These are phyloP conservation scores for mouse (Mus musculus) DNA, from an alignment of 2,113 vertebrate genomes.

Conservation along the genomic window GRCm39 chr15:30383501-30384000, in stretches of 20 bases:
- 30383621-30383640: slow-evolving; percentile 5
- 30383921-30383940: background rate
- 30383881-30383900: background rate
- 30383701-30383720: background rate
- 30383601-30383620: slow-evolving; percentile 23
- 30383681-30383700: background rate
- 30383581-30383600: slow-evolving; percentile 61
- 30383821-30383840: background rate
- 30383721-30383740: background rate
- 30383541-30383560: slow-evolving; percentile 23
- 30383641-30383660: slow-evolving; percentile 24
- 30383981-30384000: background rate
- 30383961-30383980: background rate
- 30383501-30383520: background rate
- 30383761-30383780: background rate
- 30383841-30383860: background rate
- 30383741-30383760: background rate
- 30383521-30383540: slow-evolving; percentile 40
- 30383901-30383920: background rate
- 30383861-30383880: background rate
- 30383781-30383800: background rate
- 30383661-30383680: slow-evolving; percentile 6
- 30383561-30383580: background rate
- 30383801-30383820: too few species aligned
- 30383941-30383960: background rate